Conservation (phyloP, 53 echinoderm and acorn worm genomes). For the Astropecten irregularis region DNA sequence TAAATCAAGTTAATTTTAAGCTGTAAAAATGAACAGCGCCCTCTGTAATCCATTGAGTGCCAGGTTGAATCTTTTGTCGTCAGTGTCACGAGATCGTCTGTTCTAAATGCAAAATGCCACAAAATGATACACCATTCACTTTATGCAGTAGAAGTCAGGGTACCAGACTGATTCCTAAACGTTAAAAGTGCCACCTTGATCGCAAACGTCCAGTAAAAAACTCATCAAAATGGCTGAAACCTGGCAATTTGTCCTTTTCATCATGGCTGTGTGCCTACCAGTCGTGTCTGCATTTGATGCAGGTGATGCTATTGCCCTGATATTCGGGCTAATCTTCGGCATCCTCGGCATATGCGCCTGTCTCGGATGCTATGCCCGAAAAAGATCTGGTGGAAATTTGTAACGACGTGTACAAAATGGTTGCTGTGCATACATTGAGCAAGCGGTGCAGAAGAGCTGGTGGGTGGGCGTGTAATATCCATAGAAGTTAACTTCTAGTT, state of each 20-base stretch:
- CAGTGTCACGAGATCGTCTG: slow-evolving; percentile 25
- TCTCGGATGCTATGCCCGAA: slow-evolving; percentile 91
- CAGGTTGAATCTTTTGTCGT: too few species aligned
- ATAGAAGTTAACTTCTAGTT: too few species aligned
- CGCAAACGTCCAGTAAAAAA: too few species aligned
- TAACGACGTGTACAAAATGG: not conserved
- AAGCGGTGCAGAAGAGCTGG: not conserved
- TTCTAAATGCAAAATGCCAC: not conserved
- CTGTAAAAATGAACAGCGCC: too few species aligned
- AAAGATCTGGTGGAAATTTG: slow-evolving; percentile 50
- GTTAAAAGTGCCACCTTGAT: too few species aligned
- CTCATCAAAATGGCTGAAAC: slow-evolving; percentile 55
- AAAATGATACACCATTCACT: too few species aligned
- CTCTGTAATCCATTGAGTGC: too few species aligned
- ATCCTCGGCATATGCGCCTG: slow-evolving; percentile 94
- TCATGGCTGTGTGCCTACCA: slow-evolving; percentile 75
- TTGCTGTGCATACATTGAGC: too few species aligned
- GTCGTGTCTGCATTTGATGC: slow-evolving; percentile 95
- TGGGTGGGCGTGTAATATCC: not conserved
- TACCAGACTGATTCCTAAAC: slow-evolving; percentile 35
- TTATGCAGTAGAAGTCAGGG: not conserved
- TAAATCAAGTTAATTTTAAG: too few species aligned
- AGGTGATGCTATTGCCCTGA: slow-evolving; percentile 93
- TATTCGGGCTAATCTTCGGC: slow-evolving; percentile 91
- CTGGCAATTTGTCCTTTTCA: slow-evolving; percentile 61